phyloP scores from a whole-genome alignment of 2,113 vertebrate genomes.

The Zootoca vivipara region DNA sequence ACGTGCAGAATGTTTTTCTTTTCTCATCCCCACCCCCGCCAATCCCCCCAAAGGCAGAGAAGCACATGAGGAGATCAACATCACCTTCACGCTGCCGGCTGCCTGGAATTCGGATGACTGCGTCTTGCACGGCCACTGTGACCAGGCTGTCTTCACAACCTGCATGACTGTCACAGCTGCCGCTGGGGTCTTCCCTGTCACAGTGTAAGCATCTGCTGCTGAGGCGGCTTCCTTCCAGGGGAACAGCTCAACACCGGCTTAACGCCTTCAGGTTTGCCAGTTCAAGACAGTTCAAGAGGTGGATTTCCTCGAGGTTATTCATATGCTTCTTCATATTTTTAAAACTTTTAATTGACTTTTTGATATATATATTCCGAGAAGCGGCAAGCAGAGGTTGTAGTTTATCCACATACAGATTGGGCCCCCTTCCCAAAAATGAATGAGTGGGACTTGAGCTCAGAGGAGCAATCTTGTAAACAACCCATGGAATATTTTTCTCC shows the following conservation, averaged over 20 bases:
- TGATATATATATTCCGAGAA: not conserved
- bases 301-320: not conserved
- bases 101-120: constrained; percentile 97
- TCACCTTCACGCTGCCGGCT: constrained; percentile 92
- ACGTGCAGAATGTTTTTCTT: not conserved
- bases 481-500: no score
- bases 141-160: constrained; percentile 94
- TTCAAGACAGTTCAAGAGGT: not conserved
- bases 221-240: not conserved
- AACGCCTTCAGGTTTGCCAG: not conserved
- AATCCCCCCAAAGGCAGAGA: constrained; percentile 82
- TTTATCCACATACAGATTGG: not conserved
- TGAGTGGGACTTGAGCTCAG: not conserved
- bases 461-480: no score
- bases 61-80: constrained; percentile 95
- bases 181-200: constrained; percentile 91
- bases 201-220: constrained; percentile 83
- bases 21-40: not conserved
- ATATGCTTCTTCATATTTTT: not conserved
- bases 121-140: constrained; percentile 91
- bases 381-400: not conserved
- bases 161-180: constrained; percentile 95
- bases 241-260: not conserved
- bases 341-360: not conserved
- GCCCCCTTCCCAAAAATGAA: not conserved